Evolutionary conservation across 2,113 vertebrate genomes (phyloP), one percentile per base, ranked within the genome.

Genomic region (Oenanthe oenanthe): DNA sequence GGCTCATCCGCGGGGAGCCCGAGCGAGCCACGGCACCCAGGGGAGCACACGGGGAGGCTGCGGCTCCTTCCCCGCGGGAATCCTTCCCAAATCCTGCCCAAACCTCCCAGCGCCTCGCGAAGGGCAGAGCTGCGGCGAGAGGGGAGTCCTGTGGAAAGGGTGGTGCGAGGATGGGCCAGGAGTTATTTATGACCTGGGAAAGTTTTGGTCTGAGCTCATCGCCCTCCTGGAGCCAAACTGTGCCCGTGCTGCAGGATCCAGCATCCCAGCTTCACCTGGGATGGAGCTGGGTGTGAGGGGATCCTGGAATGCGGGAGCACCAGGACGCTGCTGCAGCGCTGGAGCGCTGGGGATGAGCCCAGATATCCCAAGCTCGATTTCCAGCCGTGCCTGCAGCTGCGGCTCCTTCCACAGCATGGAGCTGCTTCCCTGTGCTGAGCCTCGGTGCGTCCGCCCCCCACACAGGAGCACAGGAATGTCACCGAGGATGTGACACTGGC

Each of bases 241-340:
- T 3, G 38, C 36, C 32, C 48, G 1, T 5, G 40, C 40, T 56
- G 2, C 28, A 16, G 74, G 47, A 80, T 9, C n/a, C 77, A 14
- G 3, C 34, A 36, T 36, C n/a, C 9, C 13, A 1, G 2, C 12
- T 10, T 5, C 14, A 10, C 5, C 45, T 21, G 1, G 34, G 4
- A 8, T 24, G 45, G 43, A 32, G 61, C 43, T 1, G 2, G 80
- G 8, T 13, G 48, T 21, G 7, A 16, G 36, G 21, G 28, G 26
- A 48, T 12, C 17, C 7, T 5, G 45, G 14, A 38, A 51, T 3
- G 1, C 0, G 45, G 72, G 15, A 34, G 6, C 19, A 12, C 0
- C 17, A n/a, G 16, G 54, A 5, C 12, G 0, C 9, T 7, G 21
- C 65, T 13, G 56, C 62, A 26, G 50, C 21, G 2, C 43, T 13